These are phyloP conservation scores for Mesochorus sp. DNA, from an alignment of 2,888 invertebrate genomes.

Conservation along the genomic window DNA sequence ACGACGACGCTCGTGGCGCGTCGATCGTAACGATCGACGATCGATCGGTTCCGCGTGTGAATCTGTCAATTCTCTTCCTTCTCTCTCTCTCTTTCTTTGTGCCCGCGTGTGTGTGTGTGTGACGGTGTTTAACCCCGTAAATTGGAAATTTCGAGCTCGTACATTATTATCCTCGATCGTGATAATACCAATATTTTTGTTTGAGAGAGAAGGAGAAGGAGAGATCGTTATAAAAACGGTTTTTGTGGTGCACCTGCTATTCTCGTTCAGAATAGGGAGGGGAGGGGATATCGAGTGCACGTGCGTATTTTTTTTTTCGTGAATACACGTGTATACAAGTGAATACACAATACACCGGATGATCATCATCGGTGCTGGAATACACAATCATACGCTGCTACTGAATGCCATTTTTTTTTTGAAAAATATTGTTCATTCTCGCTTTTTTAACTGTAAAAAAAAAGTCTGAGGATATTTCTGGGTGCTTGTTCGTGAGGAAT, in stretches of 20 bases:
- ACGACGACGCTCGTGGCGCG: conserved; percentile 56
- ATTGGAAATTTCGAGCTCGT: neutral
- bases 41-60: conserved; percentile 41
- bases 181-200: neutral
- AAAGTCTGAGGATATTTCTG: neutral
- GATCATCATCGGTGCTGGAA: conserved; percentile 22
- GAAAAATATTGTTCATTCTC: neutral
- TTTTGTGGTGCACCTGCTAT: conserved; percentile 23
- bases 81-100: neutral
- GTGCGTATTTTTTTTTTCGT: neutral
- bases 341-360: conserved; percentile 7
- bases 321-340: neutral
- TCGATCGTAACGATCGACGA: conserved; percentile 57
- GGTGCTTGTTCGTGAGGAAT: neutral
- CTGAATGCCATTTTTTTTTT: neutral
- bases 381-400: neutral
- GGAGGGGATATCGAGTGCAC: too few species aligned
- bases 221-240: neutral
- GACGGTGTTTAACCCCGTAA: neutral
- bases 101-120: neutral
- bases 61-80: neutral
- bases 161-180: neutral
- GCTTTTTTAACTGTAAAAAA: neutral
- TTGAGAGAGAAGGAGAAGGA: too few species aligned
- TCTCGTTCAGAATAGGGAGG: neutral